Evolutionary conservation across 2,797 vertebrate species (phyloP), one percentile per base, ranked within the genome.

Genomic region (Thalassophryne amazonica): DNA sequence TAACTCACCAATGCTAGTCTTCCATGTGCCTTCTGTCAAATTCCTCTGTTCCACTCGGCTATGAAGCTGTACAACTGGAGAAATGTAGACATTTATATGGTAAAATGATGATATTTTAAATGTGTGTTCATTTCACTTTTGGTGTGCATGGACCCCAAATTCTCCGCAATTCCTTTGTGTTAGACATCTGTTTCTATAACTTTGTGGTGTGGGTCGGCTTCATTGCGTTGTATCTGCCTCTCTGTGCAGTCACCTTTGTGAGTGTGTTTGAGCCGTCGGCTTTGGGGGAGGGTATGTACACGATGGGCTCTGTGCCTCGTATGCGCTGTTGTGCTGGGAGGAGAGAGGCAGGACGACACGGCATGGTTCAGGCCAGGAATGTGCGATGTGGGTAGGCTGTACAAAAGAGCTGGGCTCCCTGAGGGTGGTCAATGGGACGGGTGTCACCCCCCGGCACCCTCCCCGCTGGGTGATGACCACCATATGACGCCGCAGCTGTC

Each of bases 331-430:
- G 59, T 64, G 71, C 46, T 48, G 17, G 16, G 51, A 56, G 52
- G 35, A 40, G 47, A 23, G 65, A 38, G 59, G 47, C 58, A 51
- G 36, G 27, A 62, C 49, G 49, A 59, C 59, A 52, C 46, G 45
- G 59, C 62, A 57, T 75, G 78, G 60, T 80, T 58, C 70, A 51
- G 64, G 36, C 40, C 79, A 76, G 86, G 83, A 90, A 88, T 88
- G 81, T 82, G 73, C 73, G 46, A 69, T 27, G 76, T 80, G 80
- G 76, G 75, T 78, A 64, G 78, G 69, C 80, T 55, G 59, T 51
- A 88, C 85, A 89, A 87, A 87, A 73, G 84, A 71, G 47, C 60
- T 40, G 34, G 78, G 74, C 84, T 85, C 81, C 86, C 83, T 70
- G 74, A 78, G 60, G 83, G 66, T 69, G 63, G 64, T 80, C 83